Conservation (phyloP, 2,888 invertebrate species). For the Drosophila mimica region DNA sequence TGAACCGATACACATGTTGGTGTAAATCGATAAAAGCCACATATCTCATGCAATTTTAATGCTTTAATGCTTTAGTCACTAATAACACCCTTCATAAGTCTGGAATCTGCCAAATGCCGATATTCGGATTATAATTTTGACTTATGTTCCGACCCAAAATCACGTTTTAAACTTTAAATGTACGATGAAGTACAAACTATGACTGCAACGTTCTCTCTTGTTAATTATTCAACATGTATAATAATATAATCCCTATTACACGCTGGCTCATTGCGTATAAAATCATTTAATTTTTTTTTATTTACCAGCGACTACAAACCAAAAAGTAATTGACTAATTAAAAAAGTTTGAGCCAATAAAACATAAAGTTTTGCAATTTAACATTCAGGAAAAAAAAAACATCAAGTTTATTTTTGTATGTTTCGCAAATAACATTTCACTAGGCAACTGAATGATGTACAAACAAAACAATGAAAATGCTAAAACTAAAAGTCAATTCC, state of each 20-base stretch:
- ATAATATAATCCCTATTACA: neutral
- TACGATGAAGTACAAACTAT: too few species aligned
- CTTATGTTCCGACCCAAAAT: too few species aligned
- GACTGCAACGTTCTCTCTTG: too few species aligned
- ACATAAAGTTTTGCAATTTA: slow-evolving; percentile 9
- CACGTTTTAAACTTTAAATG: too few species aligned
- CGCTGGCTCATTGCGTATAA: neutral
- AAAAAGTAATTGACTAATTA: neutral
- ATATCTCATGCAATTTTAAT: too few species aligned
- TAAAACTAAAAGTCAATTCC: slow-evolving; percentile 39
- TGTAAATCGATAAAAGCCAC: too few species aligned
- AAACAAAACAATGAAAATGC: slow-evolving; percentile 16
- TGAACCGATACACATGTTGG: too few species aligned
- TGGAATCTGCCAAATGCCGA: too few species aligned
- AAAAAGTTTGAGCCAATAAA: slow-evolving; percentile 13
- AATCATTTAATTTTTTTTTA: neutral
- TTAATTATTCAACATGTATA: neutral
- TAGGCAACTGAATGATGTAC: slow-evolving; percentile 43
- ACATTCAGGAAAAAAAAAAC: slow-evolving; percentile 1
- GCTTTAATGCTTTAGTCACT: too few species aligned
- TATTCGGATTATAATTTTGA: too few species aligned
- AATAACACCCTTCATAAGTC: too few species aligned
- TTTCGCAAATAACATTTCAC: slow-evolving; percentile 36
- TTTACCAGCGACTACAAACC: neutral
- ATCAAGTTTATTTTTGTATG: neutral